Evolutionary conservation across 2,888 invertebrate species (phyloP), one percentile per base, ranked within the genome.

Genomic region (Arctia plantaginis): DNA sequence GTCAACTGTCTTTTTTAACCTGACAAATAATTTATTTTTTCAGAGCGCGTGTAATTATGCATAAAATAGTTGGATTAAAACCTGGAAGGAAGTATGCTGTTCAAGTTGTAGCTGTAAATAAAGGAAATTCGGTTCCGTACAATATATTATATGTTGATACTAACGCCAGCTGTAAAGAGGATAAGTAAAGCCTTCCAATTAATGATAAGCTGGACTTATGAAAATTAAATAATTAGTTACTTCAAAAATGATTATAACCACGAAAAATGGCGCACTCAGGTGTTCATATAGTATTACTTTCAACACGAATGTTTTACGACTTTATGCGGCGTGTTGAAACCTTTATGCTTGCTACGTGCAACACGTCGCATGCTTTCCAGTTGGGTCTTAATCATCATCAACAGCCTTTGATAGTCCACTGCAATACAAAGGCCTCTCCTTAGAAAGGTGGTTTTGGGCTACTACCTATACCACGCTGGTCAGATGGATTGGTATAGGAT

Each of bases 1-100:
- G 41, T 41, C n/a, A n/a, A n/a, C n/a, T n/a, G n/a, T n/a, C n/a
- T 51, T 41, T 55, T 55, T 55, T 4, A n/a, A 59, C 10, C 6
- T 33, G 23, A 6, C 30, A 69, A 39, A 18, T 27, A 55, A 27
- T 18, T 64, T 33, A 79, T 66, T 72, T 68, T 92, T 91, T 74
- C 91, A 95, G 94, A 41, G 79, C 90, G 30, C 90, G 89, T 70
- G 95, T 91, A 6, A 93, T 95, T 66, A 85, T 92, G 44, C 94
- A 95, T 75, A 94, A 92, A 85, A 88, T 95, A 12, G 80, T 74
- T 20, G 94, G 93, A 0, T 76, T 95, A 39, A 92, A 90, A 73
- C 80, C 94, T 0, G 95, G 92, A n/a, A 89, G 88, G 62, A 94
- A 94, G 77, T 95, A 95, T 78, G 93, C 92, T 0, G 87, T 95